A percentile compares a stretch with the other conserved stretches of the same genome.
Evolutionary conservation across 2,888 invertebrate genomes (phyloP).

Genomic region (Cerastis rubricosa): DNA sequence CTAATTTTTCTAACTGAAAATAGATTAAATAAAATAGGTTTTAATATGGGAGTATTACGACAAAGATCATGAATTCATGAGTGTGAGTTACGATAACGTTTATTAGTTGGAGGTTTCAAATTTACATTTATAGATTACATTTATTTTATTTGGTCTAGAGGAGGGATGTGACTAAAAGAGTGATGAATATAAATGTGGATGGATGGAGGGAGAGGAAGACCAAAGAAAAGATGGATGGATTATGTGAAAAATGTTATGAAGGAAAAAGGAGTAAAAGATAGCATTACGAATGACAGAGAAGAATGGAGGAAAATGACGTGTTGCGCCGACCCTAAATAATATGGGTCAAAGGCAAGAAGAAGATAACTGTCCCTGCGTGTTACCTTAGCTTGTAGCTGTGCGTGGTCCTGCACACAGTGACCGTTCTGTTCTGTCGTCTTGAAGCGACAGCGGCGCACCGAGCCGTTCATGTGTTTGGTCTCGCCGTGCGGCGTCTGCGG

Average conservation of each 20-base stretch:
- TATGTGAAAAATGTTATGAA: too few relatives aligned
- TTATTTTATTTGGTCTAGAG: too few relatives aligned
- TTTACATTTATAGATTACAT: neutral
- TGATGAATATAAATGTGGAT: too few relatives aligned
- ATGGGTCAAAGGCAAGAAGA: too few relatives aligned
- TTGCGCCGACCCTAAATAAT: too few relatives aligned
- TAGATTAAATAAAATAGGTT: neutral
- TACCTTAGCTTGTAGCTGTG: conserved; percentile 78
- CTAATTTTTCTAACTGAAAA: conserved; percentile 83
- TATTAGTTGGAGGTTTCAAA: neutral
- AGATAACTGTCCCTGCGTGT: neutral
- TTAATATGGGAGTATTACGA: neutral
- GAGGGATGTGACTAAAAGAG: too few relatives aligned
- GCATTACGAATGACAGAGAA: too few relatives aligned
- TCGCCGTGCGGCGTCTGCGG: conserved; percentile 61
- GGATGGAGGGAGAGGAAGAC: too few relatives aligned
- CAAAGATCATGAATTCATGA: too few relatives aligned
- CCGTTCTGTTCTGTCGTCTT: conserved; percentile 78
- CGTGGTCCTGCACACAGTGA: conserved; percentile 76
- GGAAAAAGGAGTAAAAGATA: too few relatives aligned
- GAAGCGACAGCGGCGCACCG: conserved; percentile 75
- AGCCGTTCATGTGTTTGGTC: conserved; percentile 78
- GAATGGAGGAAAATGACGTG: too few relatives aligned
- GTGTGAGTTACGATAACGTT: neutral
- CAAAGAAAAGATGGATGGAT: too few relatives aligned